Base-by-base conservation (phyloP, 2,888 invertebrate species). In the Erebia palarica region DNA sequence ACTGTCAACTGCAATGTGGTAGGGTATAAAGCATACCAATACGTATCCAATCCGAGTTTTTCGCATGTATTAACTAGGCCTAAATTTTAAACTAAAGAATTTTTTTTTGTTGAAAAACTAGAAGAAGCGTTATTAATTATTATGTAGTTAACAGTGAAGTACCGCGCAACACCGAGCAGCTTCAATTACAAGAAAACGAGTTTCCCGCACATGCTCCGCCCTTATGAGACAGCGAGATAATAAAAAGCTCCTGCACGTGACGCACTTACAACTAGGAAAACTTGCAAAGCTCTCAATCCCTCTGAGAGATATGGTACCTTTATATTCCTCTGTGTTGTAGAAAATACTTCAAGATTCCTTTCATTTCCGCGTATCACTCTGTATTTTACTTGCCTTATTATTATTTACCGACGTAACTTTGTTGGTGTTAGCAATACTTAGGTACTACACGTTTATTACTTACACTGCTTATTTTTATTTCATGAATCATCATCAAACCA, bases 221-320 rank as follows among this genome's bases (percentile, higher is more conserved):
- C 75, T 75, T 79, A 75, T 78, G 76, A 78, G 81, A 77, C 73
- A 73, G 74, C 73, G 76, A 74, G 81, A 85, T 89, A 88, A 89
- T 90, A 90, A 89, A 91, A 89, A 81, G 86, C 86, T 87, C 84
- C 81, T 81, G 86, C 82, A 90, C 89, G 92, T 91, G 92, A 87
- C 86, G 83, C 77, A 80, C 76, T 86, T 82, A 82, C 81, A 83
- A 86, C 85, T 86, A 88, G 86, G 85, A 85, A 87, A 86, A 84
- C 84, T 83, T 81, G 78, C 81, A 78, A 75, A 80, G 81, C 81
- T 84, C 84, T 81, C 78, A 83, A 83, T 81, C 79, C 80, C 81
- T 69, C 72, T 70, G 16, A 63, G 65, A 75, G 72, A 73, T 73
- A 73, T 72, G 70, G 74, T 76, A 73, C 73, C 59, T 73, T 71